Percentiles rank a stretch among this genome's conserved stretches.
phyloP scores from a whole-genome alignment of 2,113 vertebrate species.

The Alligator mississippiensis region DNA sequence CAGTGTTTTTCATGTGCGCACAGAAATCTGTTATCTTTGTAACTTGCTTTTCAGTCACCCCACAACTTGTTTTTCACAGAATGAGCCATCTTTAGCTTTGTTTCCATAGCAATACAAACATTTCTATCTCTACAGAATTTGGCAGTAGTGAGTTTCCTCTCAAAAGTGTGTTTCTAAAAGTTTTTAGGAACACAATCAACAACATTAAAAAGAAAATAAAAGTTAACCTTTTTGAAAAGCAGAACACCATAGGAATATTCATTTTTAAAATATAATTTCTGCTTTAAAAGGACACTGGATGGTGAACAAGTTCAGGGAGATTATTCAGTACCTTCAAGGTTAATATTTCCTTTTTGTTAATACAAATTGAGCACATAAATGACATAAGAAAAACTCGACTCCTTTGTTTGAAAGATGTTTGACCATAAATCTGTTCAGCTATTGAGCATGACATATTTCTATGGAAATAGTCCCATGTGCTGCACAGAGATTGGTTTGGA shows the following conservation, averaged over 20 bases:
- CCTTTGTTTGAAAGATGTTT: not conserved
- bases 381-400: not conserved
- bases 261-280: not conserved
- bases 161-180: not conserved
- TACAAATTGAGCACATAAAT: not conserved
- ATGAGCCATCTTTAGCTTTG: not conserved
- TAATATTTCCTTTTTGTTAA: not conserved
- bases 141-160: not conserved
- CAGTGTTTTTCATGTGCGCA: not conserved
- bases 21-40: not conserved
- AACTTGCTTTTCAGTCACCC: not conserved
- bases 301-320: not conserved
- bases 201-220: not conserved
- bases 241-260: not conserved
- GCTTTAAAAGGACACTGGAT: not conserved
- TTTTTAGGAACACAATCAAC: not conserved
- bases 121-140: not conserved
- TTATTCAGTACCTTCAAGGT: not conserved
- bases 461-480: not conserved
- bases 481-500: not conserved
- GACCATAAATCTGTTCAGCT: not conserved
- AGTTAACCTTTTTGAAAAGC: not conserved
- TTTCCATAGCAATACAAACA: constrained; percentile 1
- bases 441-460: not conserved
- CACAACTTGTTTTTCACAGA: not conserved